Conservation (phyloP, 2,888 invertebrate species). For the Xylocampa areola region DNA sequence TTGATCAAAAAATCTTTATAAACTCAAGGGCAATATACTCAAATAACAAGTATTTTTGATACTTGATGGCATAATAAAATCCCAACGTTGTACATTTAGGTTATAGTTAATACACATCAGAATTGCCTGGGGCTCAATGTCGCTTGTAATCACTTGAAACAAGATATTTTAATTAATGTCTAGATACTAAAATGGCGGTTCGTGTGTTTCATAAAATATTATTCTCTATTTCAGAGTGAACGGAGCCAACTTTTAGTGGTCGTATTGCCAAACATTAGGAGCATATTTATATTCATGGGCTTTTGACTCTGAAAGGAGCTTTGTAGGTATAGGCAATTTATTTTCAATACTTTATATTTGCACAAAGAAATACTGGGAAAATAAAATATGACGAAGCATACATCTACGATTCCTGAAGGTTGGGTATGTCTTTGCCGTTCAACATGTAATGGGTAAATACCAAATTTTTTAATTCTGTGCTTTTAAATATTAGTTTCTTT, state of each 20-base stretch:
- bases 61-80: neutral
- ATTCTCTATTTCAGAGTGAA: slow-evolving; percentile 2
- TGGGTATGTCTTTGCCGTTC: no score
- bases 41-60: slow-evolving; percentile 1
- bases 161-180: slow-evolving; percentile 24
- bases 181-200: neutral
- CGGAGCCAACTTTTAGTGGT: neutral
- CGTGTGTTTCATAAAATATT: neutral
- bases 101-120: slow-evolving; percentile 53
- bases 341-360: no score
- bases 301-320: neutral
- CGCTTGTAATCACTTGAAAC: slow-evolving; percentile 11
- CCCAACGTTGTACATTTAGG: slow-evolving; percentile 22
- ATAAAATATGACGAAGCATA: no score
- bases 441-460: no score
- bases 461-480: no score
- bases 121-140: slow-evolving; percentile 44
- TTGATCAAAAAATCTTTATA: slow-evolving; percentile 1
- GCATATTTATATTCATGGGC: neutral
- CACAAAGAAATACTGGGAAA: no score
- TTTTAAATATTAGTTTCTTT: no score
- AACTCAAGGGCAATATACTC: neutral
- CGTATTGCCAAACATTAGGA: neutral
- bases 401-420: no score
- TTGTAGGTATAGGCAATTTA: no score